phyloP scores from a whole-genome alignment of 2,113 vertebrate genomes.

The Anolis carolinensis region DNA sequence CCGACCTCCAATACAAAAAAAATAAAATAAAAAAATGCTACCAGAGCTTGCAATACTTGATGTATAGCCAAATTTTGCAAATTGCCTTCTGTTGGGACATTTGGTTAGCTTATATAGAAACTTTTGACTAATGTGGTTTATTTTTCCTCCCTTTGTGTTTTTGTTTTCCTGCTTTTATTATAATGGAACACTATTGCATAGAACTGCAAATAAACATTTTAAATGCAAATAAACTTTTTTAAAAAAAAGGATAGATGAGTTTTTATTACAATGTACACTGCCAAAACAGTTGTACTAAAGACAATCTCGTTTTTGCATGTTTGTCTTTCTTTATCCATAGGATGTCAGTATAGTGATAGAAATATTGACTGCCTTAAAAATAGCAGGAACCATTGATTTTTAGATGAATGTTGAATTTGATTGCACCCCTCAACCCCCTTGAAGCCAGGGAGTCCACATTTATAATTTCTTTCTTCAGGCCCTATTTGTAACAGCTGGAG shows the following conservation, averaged over 20 bases:
- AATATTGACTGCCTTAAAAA: constrained; percentile 1
- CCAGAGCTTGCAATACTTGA: no score
- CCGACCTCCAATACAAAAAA: no score
- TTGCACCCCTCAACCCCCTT: constrained; percentile 43
- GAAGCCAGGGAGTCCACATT: constrained; percentile 42
- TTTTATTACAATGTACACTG: not conserved
- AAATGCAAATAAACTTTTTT: no score
- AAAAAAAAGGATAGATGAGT: not conserved
- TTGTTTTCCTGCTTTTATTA: no score
- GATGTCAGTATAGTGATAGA: not conserved
- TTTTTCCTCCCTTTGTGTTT: no score
- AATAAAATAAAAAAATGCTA: no score
- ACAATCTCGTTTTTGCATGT: not conserved
- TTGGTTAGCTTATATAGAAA: no score
- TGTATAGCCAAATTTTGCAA: no score
- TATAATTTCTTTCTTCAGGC: constrained; percentile 37
- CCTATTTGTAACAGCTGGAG: constrained; percentile 39
- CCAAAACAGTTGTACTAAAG: not conserved
- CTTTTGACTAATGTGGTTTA: no score
- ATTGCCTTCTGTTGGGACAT: no score
- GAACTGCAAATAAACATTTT: no score
- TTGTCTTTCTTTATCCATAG: rapidly evolving
- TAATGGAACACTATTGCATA: no score
- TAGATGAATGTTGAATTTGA: constrained; percentile 36
- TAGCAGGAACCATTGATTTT: constrained; percentile 35